Evolutionary conservation across 1,140 invertebrate genomes (phyloP).

Genomic region (Drosophila miranda): DNA sequence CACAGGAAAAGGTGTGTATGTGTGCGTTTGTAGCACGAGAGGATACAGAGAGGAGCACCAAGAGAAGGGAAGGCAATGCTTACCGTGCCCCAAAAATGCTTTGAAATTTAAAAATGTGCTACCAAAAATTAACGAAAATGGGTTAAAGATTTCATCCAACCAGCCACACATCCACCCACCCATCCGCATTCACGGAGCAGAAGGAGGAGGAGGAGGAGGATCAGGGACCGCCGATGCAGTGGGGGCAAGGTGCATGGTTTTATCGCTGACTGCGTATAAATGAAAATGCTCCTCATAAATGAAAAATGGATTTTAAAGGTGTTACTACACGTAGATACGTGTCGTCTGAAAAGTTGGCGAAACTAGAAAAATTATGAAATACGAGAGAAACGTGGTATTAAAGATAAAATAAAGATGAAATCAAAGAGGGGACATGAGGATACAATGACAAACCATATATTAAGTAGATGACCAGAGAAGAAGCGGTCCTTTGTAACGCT

Average conservation of each 20-base stretch:
- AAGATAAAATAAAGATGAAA: too few relatives aligned
- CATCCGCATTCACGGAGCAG: too few relatives aligned
- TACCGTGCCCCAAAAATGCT: slow-evolving; percentile 42
- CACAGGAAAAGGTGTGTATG: too few relatives aligned
- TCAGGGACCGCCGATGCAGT: slow-evolving; percentile 1
- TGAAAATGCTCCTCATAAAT: slow-evolving; percentile 59
- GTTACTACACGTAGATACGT: slow-evolving; percentile 8
- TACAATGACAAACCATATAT: too few relatives aligned
- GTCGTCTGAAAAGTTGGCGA: background rate
- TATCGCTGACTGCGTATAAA: slow-evolving; percentile 41
- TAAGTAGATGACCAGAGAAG: too few relatives aligned
- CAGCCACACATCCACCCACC: background rate
- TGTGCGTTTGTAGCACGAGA: too few relatives aligned
- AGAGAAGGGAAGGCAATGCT: background rate
- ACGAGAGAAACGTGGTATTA: too few relatives aligned
- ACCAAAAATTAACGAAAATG: slow-evolving; percentile 74
- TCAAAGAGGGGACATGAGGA: too few relatives aligned
- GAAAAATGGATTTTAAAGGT: slow-evolving; percentile 66
- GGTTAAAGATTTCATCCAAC: slow-evolving; percentile 45
- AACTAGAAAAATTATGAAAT: too few relatives aligned
- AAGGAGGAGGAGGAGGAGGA: background rate
- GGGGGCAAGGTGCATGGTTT: slow-evolving; percentile 31
- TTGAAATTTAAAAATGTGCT: slow-evolving; percentile 70
- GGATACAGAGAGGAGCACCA: too few relatives aligned
- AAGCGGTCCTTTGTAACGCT: too few relatives aligned